Percentiles rank a stretch among this genome's conserved stretches.
phyloP scores from a whole-genome alignment of 1,140 invertebrate genomes.

The Plectrocnemia conspersa region DNA sequence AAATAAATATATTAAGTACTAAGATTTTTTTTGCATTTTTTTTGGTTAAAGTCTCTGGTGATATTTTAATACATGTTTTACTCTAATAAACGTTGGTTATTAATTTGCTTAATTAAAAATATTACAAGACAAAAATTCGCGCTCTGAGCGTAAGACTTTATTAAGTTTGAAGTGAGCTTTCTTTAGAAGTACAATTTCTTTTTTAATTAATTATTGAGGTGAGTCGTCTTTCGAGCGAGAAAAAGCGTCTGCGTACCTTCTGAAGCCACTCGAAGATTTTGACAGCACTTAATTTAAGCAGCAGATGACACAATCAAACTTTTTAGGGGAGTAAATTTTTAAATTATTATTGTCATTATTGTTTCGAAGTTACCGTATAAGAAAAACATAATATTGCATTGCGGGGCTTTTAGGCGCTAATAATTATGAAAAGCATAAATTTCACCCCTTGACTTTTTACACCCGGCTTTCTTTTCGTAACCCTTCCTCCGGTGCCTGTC shows the following conservation, averaged over 20 bases:
- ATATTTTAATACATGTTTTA: no score
- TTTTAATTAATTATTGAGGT: constrained; percentile 34
- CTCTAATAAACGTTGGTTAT: no score
- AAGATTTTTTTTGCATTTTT: no score
- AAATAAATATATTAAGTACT: no score
- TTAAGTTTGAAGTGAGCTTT: constrained; percentile 25
- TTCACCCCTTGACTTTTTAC: constrained; percentile 30
- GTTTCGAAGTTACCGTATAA: not conserved
- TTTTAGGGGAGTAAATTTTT: not conserved
- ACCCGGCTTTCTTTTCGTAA: constrained; percentile 16
- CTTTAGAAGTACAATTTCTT: constrained; percentile 10
- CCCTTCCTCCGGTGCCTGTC: constrained; percentile 43
- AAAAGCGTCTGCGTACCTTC: constrained; percentile 14
- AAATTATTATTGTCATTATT: not conserved
- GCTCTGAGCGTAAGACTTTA: no score
- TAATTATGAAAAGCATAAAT: constrained; percentile 21
- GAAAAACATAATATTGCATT: not conserved
- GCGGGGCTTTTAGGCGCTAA: not conserved
- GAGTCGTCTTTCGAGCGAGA: constrained; percentile 25
- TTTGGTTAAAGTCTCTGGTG: no score
- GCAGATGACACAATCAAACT: constrained; percentile 1
- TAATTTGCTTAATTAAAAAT: no score
- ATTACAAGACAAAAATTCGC: no score
- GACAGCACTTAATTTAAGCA: constrained; percentile 18
- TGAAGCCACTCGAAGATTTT: constrained; percentile 12